Evolutionary conservation across 2,113 vertebrate species (phyloP).

Genomic region (Pseudonaja textilis): DNA sequence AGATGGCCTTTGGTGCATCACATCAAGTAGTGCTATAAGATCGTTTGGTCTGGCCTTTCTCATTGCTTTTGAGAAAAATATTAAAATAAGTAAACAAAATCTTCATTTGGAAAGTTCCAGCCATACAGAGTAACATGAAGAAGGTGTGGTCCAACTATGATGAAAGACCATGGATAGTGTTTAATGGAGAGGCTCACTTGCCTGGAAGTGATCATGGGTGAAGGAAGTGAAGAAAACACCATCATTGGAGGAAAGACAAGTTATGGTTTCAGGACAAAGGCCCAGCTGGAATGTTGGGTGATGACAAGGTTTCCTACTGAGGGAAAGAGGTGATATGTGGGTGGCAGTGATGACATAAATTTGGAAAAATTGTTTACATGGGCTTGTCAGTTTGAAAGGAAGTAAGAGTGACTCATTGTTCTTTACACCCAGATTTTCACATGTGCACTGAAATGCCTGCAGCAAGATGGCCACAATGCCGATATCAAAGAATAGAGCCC

Average conservation of each 20-base stretch:
- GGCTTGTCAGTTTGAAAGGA: neutral
- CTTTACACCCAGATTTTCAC: neutral
- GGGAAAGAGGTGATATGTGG: neutral
- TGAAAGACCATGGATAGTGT: neutral
- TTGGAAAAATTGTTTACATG: constrained; percentile 1
- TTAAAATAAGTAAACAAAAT: neutral
- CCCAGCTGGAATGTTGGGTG: neutral
- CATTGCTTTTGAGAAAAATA: neutral
- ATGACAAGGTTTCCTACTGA: neutral
- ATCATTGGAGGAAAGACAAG: neutral
- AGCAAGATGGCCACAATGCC: neutral
- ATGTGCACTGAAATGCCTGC: neutral
- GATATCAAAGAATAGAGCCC: neutral
- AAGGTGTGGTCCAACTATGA: neutral
- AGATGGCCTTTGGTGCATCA: neutral
- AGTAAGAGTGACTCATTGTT: neutral
- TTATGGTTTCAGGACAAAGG: neutral
- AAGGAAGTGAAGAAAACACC: neutral
- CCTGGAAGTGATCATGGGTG: neutral
- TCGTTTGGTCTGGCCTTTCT: neutral
- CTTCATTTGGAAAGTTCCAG: neutral
- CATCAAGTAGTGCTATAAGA: neutral
- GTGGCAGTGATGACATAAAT: neutral
- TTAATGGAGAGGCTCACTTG: neutral
- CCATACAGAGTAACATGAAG: neutral